Conservation (phyloP, 1,140 invertebrate genomes). For the Protaetia brevitarsis region DNA sequence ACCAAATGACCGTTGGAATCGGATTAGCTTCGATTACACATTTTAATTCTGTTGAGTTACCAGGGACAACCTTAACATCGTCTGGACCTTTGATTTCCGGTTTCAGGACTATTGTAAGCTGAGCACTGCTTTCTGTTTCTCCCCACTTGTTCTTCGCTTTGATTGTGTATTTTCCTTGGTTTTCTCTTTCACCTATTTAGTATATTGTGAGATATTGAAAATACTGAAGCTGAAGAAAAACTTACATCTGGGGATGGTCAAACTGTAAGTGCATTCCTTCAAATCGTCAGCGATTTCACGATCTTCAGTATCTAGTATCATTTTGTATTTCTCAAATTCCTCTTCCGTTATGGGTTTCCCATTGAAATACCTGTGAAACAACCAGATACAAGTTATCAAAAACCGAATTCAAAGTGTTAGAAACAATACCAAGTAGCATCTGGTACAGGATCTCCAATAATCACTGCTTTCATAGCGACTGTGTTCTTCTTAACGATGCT, state of each 20-base stretch:
- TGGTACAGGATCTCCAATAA: constrained; percentile 77
- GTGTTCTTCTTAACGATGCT: constrained; percentile 68
- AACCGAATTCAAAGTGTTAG: constrained; percentile 19
- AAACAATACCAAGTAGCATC: constrained; percentile 55
- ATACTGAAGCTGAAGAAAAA: constrained; percentile 11
- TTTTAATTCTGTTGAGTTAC: constrained; percentile 67
- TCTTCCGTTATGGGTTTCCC: constrained; percentile 50
- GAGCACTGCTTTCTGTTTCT: constrained; percentile 63
- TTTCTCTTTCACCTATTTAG: constrained; percentile 59
- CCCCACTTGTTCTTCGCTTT: constrained; percentile 76
- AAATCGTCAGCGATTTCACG: constrained; percentile 70
- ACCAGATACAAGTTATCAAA: no score
- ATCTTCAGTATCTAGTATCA: constrained; percentile 53
- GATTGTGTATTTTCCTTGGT: constrained; percentile 80
- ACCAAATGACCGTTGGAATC: constrained; percentile 73
- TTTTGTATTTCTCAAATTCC: constrained; percentile 48
- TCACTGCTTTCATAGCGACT: constrained; percentile 69
- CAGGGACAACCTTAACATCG: constrained; percentile 69
- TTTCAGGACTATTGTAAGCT: constrained; percentile 68
- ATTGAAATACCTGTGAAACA: constrained; percentile 39
- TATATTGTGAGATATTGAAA: neutral
- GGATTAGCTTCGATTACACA: constrained; percentile 74
- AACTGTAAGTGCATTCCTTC: constrained; percentile 69
- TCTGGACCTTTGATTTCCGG: constrained; percentile 73
- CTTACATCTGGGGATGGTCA: constrained; percentile 64